Conservation (phyloP, 2,113 vertebrate species). For the Chiloscyllium plagiosum region DNA sequence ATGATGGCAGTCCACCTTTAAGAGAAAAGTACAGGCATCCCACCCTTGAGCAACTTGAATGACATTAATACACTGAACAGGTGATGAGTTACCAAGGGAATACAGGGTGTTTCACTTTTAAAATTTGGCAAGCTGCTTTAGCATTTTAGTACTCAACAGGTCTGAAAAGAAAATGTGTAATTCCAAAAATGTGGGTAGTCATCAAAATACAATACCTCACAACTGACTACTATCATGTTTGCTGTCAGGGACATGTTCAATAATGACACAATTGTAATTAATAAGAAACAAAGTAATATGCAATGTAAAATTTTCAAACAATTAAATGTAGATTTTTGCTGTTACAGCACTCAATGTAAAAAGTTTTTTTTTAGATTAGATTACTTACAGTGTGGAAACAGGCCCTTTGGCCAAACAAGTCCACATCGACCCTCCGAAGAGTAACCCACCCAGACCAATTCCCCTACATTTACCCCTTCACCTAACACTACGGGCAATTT, state of each 20-base stretch:
- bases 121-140: background rate
- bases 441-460: no score
- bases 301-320: background rate
- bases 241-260: background rate
- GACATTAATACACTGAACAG: background rate
- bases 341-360: background rate
- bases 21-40: background rate
- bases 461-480: no score
- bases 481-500: no score
- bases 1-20: background rate
- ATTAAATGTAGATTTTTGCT: background rate
- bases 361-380: background rate
- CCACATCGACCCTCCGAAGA: no score
- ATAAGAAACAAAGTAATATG: background rate
- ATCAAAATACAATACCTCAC: background rate
- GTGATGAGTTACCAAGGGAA: background rate
- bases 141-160: background rate
- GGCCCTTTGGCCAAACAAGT: no score
- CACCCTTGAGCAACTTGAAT: background rate
- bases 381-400: no score
- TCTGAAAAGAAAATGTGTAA: background rate
- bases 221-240: background rate
- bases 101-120: background rate
- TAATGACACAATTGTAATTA: background rate
- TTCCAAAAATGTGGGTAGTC: background rate